These are phyloP conservation scores for Chironomus riparius DNA, from an alignment of 2,888 invertebrate genomes.

Conservation along the genomic window DNA sequence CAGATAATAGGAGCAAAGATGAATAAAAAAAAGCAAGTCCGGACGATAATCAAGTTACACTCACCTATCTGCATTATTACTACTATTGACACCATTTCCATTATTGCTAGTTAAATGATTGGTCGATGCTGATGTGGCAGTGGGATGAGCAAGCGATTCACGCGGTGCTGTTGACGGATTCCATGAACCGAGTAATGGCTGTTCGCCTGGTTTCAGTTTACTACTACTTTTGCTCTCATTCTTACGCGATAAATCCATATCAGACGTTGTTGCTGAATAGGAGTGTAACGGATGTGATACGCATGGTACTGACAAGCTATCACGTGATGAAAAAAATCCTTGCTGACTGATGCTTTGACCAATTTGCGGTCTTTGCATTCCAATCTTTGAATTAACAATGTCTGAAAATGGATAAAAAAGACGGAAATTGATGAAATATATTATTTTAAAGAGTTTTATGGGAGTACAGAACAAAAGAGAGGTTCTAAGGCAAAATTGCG, in stretches of 20 bases:
- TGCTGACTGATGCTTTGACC: constrained; percentile 46
- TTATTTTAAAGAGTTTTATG: not conserved
- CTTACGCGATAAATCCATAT: constrained; percentile 62
- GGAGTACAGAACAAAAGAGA: too few relatives aligned
- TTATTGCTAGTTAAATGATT: constrained; percentile 49
- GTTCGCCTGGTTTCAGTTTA: constrained; percentile 64
- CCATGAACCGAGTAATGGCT: constrained; percentile 63
- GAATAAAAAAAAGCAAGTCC: not conserved
- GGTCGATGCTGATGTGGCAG: constrained; percentile 46
- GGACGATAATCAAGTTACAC: constrained; percentile 28
- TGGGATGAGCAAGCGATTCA: constrained; percentile 44
- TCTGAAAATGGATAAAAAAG: constrained; percentile 43
- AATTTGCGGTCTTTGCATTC: constrained; percentile 52
- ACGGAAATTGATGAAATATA: constrained; percentile 7
- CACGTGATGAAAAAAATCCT: constrained; percentile 62
- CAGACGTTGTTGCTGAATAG: constrained; percentile 54
- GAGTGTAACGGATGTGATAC: constrained; percentile 50
- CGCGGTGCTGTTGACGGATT: constrained; percentile 41
- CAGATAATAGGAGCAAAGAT: not conserved
- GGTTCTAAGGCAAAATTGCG: too few relatives aligned
- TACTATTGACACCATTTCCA: constrained; percentile 44
- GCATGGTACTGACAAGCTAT: constrained; percentile 62
- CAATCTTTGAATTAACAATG: constrained; percentile 73
- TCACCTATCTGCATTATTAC: constrained; percentile 60
- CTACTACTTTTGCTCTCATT: constrained; percentile 53